These are phyloP conservation scores for Heliconius himera DNA, from an alignment of 1,140 invertebrate species.

Conservation along the genomic window DNA sequence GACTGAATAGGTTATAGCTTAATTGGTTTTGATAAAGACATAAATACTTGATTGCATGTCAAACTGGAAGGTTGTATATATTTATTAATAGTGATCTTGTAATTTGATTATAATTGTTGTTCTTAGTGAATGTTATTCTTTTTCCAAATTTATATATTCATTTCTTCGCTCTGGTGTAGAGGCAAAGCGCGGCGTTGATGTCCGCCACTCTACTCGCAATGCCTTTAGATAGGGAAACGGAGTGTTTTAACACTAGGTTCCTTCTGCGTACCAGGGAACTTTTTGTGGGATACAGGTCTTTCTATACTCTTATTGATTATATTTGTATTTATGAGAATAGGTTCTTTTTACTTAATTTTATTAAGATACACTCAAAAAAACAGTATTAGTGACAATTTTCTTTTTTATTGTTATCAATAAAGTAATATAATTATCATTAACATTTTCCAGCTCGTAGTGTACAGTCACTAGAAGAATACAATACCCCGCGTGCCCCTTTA, in stretches of 20 bases:
- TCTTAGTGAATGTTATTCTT: not conserved
- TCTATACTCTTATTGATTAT: no score
- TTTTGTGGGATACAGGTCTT: no score
- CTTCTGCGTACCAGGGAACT: no score
- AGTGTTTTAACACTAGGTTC: no score
- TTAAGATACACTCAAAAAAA: no score
- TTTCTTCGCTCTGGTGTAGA: no score
- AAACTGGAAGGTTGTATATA: not conserved
- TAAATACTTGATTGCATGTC: constrained; percentile 7
- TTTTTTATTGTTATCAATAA: not conserved
- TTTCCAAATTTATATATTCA: not conserved
- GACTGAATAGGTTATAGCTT: not conserved
- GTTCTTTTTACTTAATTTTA: no score
- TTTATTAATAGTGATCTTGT: not conserved
- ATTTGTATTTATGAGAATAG: no score
- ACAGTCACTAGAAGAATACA: constrained; percentile 72
- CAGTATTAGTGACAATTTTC: no score
- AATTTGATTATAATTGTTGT: not conserved
- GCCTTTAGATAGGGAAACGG: no score
- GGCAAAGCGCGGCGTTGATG: no score
- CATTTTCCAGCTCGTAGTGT: constrained; percentile 64
- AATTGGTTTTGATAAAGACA: not conserved
- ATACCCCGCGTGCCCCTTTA: constrained; percentile 65
- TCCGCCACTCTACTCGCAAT: no score
- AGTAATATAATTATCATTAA: not conserved